These are phyloP conservation scores for Drosophila fuyamai DNA, from an alignment of 1,140 invertebrate species.

Conservation along the genomic window DNA sequence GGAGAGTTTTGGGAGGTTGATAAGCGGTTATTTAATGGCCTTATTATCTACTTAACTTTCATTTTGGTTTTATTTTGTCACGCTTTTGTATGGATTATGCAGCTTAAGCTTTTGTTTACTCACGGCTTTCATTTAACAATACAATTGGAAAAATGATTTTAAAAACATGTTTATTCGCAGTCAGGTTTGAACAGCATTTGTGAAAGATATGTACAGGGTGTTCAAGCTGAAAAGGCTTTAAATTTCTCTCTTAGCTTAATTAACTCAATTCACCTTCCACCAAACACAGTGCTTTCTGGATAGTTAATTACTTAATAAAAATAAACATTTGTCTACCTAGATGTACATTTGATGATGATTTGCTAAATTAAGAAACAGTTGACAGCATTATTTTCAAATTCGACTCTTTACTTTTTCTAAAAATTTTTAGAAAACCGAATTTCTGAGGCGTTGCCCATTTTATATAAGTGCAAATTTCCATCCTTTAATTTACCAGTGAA, in stretches of 20 bases:
- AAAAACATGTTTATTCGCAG: not conserved
- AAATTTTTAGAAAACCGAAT: no score
- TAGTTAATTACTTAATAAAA: no score
- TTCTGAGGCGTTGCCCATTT: no score
- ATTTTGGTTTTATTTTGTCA: not conserved
- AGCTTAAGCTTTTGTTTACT: not conserved
- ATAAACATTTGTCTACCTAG: no score
- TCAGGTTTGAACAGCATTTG: not conserved
- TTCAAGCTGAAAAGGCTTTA: not conserved
- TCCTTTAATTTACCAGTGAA: slow-evolving; percentile 2
- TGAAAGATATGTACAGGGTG: not conserved
- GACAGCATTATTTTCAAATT: no score
- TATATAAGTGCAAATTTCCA: not conserved
- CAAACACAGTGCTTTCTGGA: no score
- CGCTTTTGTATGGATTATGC: not conserved
- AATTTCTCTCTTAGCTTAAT: no score
- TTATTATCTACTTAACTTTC: not conserved
- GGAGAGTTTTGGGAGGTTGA: not conserved
- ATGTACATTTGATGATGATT: no score
- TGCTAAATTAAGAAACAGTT: no score
- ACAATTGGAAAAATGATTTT: not conserved
- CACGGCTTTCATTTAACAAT: not conserved
- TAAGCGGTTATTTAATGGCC: not conserved
- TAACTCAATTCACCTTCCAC: no score
- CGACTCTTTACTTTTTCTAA: no score